Percentiles rank a stretch among this genome's conserved stretches.
phyloP scores from a whole-genome alignment of 1,140 invertebrate genomes.

The Wasmannia auropunctata region DNA sequence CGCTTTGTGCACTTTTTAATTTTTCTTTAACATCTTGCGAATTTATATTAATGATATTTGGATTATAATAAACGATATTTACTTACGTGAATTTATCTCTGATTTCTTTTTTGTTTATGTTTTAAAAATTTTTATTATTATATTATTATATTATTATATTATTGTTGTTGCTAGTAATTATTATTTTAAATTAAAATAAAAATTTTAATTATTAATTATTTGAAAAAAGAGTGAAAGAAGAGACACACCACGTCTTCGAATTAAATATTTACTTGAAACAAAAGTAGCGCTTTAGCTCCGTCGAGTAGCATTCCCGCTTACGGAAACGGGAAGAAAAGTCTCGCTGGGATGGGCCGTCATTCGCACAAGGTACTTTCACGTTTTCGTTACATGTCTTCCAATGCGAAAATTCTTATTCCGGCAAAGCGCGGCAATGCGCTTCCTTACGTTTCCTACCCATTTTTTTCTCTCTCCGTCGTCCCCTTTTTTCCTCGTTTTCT shows the following conservation, averaged over 20 bases:
- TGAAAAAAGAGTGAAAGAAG: not conserved
- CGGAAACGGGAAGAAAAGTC: constrained; percentile 38
- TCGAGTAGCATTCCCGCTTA: too few relatives aligned
- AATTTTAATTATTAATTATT: not conserved
- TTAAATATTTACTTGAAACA: not conserved
- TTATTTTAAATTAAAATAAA: too few relatives aligned
- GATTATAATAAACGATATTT: not conserved
- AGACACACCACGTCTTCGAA: not conserved
- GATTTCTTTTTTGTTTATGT: not conserved
- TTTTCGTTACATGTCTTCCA: constrained; percentile 50
- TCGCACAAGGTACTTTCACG: constrained; percentile 47
- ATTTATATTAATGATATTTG: not conserved
- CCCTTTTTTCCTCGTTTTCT: constrained; percentile 54
- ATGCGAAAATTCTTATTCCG: constrained; percentile 65
- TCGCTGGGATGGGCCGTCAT: constrained; percentile 32
- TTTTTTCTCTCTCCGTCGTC: constrained; percentile 11
- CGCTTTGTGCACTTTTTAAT: constrained; percentile 16
- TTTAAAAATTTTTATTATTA: not conserved
- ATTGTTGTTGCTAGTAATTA: too few relatives aligned
- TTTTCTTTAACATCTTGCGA: not conserved
- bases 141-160: not conserved
- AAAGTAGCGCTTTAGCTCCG: not conserved
- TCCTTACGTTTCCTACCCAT: constrained; percentile 29
- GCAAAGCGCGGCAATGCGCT: constrained; percentile 30
- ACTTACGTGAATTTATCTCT: not conserved